Base-by-base conservation (phyloP, 2,888 invertebrate genomes). In the Capitulum mitella region DNA sequence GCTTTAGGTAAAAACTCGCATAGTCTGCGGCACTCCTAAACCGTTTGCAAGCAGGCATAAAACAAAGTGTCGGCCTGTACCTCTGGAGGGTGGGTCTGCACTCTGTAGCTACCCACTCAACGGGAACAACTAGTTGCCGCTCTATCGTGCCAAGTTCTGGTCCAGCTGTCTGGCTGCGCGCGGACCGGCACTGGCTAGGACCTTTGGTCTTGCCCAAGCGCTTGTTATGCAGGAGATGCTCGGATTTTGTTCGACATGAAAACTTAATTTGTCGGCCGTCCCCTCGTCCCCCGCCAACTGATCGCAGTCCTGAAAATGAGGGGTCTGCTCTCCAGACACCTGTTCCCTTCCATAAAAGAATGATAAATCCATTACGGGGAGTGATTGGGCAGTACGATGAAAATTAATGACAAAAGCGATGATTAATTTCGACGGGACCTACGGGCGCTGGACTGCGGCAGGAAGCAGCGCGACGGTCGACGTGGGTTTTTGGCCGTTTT, bases 331-430 rank as follows among this genome's bases (percentile, higher is more conserved):
- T 14, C 16, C 34, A 3, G 16, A 26, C 70, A 40, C 40, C 70
- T 37, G 70, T 40, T 70, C 40, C 22, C 26, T 40, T 40, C 26
- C 70, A 40, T 70, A 70, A 37, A 40, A 40, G 29, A 40, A 70
- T 70, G 70, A 70, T 70, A 26, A 70, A 70, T 70, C 70, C 70
- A 70, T 70, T 70, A 70, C 26, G 40, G 29, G 40, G 70, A 40
- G 70, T 40, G 70, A 70, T 40, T 70, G 70, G 37, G 70, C 70
- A 40, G 37, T 29, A 70, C 22, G 37, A 40, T 40, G 37, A 40
- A 37, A 37, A 70, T 40, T 37, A 70, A 70, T 70, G 70, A 22
- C 37, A 5, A 40, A 37, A 16, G 70, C 26, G 70, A 70, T 70
- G 70, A 70, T 70, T 70, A 70, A 70, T 70, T 29, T 29, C 8